Evolutionary conservation across 2,888 invertebrate species (phyloP).

Genomic region (Hypena proboscidalis): DNA sequence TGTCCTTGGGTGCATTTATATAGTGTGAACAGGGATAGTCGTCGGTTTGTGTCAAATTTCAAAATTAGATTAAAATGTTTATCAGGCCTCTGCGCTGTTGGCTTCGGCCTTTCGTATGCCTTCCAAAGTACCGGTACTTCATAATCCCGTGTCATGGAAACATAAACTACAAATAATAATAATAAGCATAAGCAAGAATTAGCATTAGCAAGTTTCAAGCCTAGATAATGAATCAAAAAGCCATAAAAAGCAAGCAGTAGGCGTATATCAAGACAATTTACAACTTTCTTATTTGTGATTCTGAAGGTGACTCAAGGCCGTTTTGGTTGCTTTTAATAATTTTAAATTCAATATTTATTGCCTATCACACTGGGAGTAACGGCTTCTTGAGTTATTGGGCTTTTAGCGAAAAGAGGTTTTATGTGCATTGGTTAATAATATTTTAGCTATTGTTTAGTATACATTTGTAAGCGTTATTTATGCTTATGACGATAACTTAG

Average conservation of each 20-base stretch:
- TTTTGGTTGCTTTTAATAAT: slow-evolving; percentile 37
- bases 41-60: too few relatives aligned
- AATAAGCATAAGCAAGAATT: too few relatives aligned
- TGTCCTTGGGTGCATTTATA: too few relatives aligned
- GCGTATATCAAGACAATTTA: slow-evolving; percentile 30
- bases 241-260: slow-evolving; percentile 9
- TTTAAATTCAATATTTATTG: slow-evolving; percentile 42
- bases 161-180: too few relatives aligned
- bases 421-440: slow-evolving; percentile 5
- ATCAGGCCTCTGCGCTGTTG: too few relatives aligned
- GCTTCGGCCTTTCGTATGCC: too few relatives aligned
- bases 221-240: slow-evolving; percentile 2
- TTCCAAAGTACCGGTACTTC: too few relatives aligned
- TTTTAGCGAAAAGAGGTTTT: slow-evolving; percentile 6
- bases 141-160: too few relatives aligned
- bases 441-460: slow-evolving; percentile 15
- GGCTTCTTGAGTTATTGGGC: slow-evolving; percentile 32
- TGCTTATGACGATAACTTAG: too few relatives aligned
- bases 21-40: too few relatives aligned
- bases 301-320: slow-evolving; percentile 49
- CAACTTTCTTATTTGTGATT: slow-evolving; percentile 27
- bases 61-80: too few relatives aligned
- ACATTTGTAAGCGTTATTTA: slow-evolving; percentile 8
- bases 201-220: too few relatives aligned
- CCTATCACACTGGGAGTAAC: slow-evolving; percentile 34